Percentiles rank a stretch among this genome's conserved stretches.
Evolutionary conservation across 2,797 vertebrate genomes (phyloP).

Genomic region (Pteropus rufus): DNA sequence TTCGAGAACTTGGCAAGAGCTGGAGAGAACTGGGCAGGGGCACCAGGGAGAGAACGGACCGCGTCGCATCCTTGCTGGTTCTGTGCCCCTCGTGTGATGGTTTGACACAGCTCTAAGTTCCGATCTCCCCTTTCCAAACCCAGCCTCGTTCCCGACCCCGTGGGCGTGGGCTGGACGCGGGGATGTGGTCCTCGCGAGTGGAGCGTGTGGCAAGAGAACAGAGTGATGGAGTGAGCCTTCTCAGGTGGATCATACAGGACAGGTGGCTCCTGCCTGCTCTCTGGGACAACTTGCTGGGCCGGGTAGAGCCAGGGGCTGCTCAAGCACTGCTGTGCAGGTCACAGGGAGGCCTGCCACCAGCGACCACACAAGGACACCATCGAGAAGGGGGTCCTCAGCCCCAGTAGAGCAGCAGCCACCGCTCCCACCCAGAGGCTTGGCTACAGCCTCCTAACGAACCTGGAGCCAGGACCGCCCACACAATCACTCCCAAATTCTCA

Average conservation of each 20-base stretch:
- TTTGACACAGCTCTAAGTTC: not conserved
- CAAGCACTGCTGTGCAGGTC: too few relatives aligned
- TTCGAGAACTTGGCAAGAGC: not conserved
- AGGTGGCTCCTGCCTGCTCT: not conserved
- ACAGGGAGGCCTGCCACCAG: not conserved
- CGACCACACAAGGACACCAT: not conserved
- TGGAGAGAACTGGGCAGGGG: not conserved
- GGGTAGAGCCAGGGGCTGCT: not conserved
- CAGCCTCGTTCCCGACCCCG: not conserved
- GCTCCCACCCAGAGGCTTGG: not conserved
- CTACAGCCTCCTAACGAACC: too few relatives aligned
- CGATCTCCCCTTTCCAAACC: not conserved
- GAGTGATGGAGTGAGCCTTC: not conserved
- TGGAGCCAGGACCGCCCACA: not conserved
- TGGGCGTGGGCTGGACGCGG: not conserved
- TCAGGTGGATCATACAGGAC: not conserved
- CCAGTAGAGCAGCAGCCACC: accelerated
- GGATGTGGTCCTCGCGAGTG: not conserved
- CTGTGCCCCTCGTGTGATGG: not conserved
- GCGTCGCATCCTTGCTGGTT: not conserved
- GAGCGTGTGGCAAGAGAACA: not conserved
- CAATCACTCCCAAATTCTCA: not conserved
- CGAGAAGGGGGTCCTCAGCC: not conserved
- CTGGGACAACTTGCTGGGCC: not conserved
- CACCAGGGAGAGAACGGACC: not conserved